Evolutionary conservation across 2,888 invertebrate species (phyloP).

Genomic region (Antheraea yamamai): DNA sequence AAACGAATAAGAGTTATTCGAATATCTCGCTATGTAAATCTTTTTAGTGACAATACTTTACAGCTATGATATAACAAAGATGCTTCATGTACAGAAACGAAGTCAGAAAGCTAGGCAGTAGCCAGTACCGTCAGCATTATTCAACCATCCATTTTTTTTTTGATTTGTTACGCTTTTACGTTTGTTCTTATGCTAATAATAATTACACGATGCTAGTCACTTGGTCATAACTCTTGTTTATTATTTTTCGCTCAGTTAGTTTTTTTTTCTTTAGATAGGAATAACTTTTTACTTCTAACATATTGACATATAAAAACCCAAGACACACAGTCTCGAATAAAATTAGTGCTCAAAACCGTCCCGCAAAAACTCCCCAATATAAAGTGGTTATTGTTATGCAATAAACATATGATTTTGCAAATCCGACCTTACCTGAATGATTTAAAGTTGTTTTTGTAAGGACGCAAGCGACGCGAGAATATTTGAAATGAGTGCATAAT

Average conservation of each 20-base stretch:
- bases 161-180: constrained; percentile 21
- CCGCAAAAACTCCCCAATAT: too few relatives aligned
- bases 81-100: constrained; percentile 27
- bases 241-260: not conserved
- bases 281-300: not conserved
- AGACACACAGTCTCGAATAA: too few relatives aligned
- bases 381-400: too few relatives aligned
- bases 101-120: constrained; percentile 25
- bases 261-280: not conserved
- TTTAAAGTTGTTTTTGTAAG: too few relatives aligned
- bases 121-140: constrained; percentile 7
- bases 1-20: not conserved
- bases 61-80: constrained; percentile 27
- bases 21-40: not conserved
- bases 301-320: too few relatives aligned
- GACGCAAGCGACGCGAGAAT: too few relatives aligned
- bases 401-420: too few relatives aligned
- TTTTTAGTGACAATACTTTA: not conserved
- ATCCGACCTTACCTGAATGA: too few relatives aligned
- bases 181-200: constrained; percentile 11
- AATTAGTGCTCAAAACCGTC: too few relatives aligned
- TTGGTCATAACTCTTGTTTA: not conserved
- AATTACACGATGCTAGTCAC: not conserved
- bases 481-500: too few relatives aligned
- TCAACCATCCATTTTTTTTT: constrained; percentile 17